A percentile compares a stretch with the other conserved stretches of the same genome.
Evolutionary conservation across 2,888 invertebrate genomes (phyloP).

Genomic region (Schrankia costaestrigalis): DNA sequence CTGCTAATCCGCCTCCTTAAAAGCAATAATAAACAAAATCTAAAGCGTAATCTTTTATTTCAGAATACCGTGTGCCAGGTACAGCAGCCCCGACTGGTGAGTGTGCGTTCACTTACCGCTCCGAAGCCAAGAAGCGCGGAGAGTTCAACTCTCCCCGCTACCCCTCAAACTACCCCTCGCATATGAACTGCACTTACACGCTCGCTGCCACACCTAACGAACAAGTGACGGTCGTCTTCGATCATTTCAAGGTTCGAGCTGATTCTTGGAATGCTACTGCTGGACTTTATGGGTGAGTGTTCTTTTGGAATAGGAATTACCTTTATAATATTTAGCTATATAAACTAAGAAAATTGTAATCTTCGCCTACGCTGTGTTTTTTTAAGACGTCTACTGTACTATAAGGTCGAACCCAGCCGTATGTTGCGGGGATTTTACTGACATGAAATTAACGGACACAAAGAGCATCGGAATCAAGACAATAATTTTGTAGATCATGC

Average conservation of each 20-base stretch:
- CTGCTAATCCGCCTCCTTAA: too few species aligned
- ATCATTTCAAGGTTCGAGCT: constrained; percentile 93
- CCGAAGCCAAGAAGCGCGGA: constrained; percentile 91
- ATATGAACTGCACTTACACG: constrained; percentile 95
- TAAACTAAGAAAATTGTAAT: too few species aligned
- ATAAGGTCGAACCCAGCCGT: too few species aligned
- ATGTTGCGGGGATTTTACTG: too few species aligned
- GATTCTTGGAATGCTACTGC: constrained; percentile 89
- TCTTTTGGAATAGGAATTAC: neutral
- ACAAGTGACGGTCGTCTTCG: constrained; percentile 94
- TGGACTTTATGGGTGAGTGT: constrained; percentile 64
- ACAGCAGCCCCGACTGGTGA: constrained; percentile 95
- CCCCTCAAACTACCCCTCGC: constrained; percentile 97
- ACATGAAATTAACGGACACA: too few species aligned
- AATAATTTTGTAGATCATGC: too few species aligned
- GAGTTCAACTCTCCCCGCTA: constrained; percentile 98
- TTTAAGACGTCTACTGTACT: too few species aligned
- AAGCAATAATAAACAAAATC: too few species aligned
- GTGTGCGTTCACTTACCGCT: constrained; percentile 95
- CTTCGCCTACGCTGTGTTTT: too few species aligned
- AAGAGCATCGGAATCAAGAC: too few species aligned
- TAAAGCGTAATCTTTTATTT: neutral
- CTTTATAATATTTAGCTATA: neutral
- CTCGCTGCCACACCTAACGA: constrained; percentile 93
- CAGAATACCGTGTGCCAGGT: constrained; percentile 96